Evolutionary conservation across 1,140 invertebrate genomes (phyloP), one percentile per base, ranked within the genome.

Genomic region (Drosophila mayri): DNA sequence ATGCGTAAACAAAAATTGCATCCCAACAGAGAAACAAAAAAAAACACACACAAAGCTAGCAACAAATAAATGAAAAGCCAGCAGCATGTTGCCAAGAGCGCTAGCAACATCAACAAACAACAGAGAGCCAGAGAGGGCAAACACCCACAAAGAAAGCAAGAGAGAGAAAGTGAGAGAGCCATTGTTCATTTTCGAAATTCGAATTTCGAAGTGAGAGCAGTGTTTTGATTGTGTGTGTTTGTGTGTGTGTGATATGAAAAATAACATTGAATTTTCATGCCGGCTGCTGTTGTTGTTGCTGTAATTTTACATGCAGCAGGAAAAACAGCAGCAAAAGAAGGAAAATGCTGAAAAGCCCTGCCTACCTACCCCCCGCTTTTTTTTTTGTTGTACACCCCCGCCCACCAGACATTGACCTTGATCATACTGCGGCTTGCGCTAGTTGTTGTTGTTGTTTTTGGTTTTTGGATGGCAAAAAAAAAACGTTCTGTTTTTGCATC

Each of bases 401-500:
- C 76, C 81, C 65, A 63, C 67, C 71, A 90, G 85, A 90, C 85
- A 90, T 90, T 90, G 85, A 90, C 85, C 85, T 90, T 90, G 85
- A 90, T 90, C 82, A 73, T 66, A 61, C 65, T 65, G 71, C 68
- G 73, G 73, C 57, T 54, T 54, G 14, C 43, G 76, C 25, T 61
- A 38, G 60, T 72, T 73, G 50, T 25, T 63, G 40, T 65, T 74
- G 49, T 37, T 57, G 30, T 44, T 62, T 46, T 54, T 73, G 32
- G 37, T 38, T 22, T 28, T 50, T 18, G 25, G 38, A 61, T 20
- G 44, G 49, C n/a, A 63, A 25, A 65, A 18, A 68, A 38, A n/a
- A 8, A 28, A 44, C 28, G 8, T 30, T 37, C 10, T 64, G 35
- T 43, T 50, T 50, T 49, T 9, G 22, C n/a, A 30, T 22, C 18